A percentile compares a stretch with the other conserved stretches of the same genome.
Evolutionary conservation across 2,797 vertebrate species (phyloP).

Genomic region (Pogonophryne albipinna): DNA sequence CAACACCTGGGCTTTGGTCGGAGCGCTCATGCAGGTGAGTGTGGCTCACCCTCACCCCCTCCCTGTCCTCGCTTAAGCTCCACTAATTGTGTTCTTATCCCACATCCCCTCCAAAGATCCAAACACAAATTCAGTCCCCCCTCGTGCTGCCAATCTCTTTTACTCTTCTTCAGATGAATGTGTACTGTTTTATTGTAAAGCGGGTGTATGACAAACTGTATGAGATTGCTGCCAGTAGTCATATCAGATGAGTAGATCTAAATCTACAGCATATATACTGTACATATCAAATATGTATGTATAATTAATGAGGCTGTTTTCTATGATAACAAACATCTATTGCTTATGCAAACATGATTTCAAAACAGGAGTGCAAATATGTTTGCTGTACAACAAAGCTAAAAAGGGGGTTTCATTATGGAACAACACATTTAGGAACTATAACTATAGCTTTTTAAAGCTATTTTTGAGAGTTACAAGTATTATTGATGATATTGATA

Average conservation of each 20-base stretch:
- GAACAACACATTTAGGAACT: no score
- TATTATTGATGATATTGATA: no score
- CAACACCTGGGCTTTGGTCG: constrained; percentile 70
- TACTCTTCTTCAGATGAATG: constrained; percentile 45
- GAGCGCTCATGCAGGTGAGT: constrained; percentile 60
- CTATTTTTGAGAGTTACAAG: no score
- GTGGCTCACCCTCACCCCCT: constrained; percentile 40
- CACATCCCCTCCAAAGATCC: constrained; percentile 68
- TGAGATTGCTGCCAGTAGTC: not conserved
- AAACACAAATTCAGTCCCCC: constrained; percentile 43
- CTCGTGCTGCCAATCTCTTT: constrained; percentile 13
- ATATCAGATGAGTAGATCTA: not conserved
- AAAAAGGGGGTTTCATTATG: no score
- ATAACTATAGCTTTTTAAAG: no score
- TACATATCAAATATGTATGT: not conserved
- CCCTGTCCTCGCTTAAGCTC: constrained; percentile 42
- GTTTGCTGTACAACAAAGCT: no score
- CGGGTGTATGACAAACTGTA: not conserved
- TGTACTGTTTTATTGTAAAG: constrained; percentile 35
- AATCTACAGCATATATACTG: not conserved
- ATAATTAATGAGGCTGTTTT: no score
- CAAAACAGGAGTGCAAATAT: no score
- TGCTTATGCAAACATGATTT: no score
- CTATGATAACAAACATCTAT: no score
- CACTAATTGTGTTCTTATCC: constrained; percentile 70